phyloP scores from a whole-genome alignment of 2,888 invertebrate genomes.

The Coenonympha glycerion region DNA sequence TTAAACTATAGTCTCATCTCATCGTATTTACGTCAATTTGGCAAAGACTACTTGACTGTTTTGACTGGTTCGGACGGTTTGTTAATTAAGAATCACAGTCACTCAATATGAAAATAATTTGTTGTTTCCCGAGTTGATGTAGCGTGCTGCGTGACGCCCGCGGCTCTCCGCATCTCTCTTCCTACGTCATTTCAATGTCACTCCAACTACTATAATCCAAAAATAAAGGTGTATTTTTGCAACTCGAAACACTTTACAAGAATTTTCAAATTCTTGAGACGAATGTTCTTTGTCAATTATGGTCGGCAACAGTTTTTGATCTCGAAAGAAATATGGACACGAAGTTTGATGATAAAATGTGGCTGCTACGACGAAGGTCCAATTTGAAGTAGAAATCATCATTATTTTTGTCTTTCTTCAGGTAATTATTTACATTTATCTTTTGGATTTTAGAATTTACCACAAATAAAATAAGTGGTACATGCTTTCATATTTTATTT shows the following conservation, averaged over 20 bases:
- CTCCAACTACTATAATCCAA: conserved; percentile 37
- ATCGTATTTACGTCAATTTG: conserved; percentile 21
- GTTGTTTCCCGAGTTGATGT: conserved; percentile 45
- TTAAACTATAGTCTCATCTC: conserved; percentile 8
- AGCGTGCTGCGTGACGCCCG: conserved; percentile 41
- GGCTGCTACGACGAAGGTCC: conserved; percentile 2
- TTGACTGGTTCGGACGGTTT: conserved; percentile 24
- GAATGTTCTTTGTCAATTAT: conserved; percentile 15
- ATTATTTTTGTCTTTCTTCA: not conserved
- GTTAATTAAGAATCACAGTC: conserved; percentile 26
- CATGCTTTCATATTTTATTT: not conserved
- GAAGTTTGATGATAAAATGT: conserved; percentile 6
- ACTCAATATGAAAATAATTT: conserved; percentile 34
- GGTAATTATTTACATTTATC: not conserved
- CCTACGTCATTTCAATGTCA: conserved; percentile 50
- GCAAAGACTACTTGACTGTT: conserved; percentile 23
- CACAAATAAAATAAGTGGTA: not conserved
- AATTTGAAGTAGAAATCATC: not conserved
- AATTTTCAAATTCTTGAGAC: conserved; percentile 11
- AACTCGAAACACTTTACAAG: conserved; percentile 4
- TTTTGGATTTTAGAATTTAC: not conserved
- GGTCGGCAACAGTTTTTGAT: conserved; percentile 8
- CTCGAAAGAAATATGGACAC: conserved; percentile 6
- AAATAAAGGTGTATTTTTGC: conserved; percentile 26
- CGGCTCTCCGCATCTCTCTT: conserved; percentile 36